Percentiles rank a stretch among this genome's conserved stretches.
phyloP scores from a whole-genome alignment of 2,113 vertebrate genomes.

The Sphyrna mokarran region DNA sequence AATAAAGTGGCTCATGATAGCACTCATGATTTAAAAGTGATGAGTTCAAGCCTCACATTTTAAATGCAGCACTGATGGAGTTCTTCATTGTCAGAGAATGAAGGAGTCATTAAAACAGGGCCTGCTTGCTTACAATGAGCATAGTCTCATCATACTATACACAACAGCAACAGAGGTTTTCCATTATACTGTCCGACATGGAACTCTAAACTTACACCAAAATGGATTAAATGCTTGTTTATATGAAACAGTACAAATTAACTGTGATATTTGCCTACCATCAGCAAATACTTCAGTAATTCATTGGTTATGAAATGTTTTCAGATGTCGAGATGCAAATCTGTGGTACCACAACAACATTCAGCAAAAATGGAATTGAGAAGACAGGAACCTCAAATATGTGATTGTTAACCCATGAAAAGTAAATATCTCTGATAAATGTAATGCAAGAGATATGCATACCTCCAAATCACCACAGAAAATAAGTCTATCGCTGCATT shows the following conservation, averaged over 20 bases:
- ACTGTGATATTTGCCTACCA: not conserved
- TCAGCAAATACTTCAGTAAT: not conserved
- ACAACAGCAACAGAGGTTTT: not conserved
- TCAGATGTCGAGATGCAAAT: not conserved
- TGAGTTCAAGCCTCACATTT: not conserved
- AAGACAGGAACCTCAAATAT: not conserved
- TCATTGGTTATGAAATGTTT: not conserved
- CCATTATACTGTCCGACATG: not conserved
- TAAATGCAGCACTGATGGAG: not conserved
- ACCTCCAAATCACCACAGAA: not conserved
- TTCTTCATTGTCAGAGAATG: not conserved
- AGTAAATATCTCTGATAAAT: not conserved
- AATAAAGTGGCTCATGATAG: not conserved
- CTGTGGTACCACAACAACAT: no score
- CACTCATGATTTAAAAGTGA: not conserved
- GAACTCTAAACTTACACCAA: not conserved
- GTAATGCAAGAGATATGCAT: not conserved
- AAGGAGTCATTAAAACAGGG: not conserved
- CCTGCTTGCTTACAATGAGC: no score
- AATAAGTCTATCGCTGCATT: not conserved
- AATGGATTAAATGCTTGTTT: not conserved
- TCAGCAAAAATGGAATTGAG: not conserved
- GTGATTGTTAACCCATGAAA: not conserved
- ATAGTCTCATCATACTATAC: not conserved
- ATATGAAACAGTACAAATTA: not conserved